Evolutionary conservation across 2,888 invertebrate genomes (phyloP).

Genomic region (Drepana falcataria): DNA sequence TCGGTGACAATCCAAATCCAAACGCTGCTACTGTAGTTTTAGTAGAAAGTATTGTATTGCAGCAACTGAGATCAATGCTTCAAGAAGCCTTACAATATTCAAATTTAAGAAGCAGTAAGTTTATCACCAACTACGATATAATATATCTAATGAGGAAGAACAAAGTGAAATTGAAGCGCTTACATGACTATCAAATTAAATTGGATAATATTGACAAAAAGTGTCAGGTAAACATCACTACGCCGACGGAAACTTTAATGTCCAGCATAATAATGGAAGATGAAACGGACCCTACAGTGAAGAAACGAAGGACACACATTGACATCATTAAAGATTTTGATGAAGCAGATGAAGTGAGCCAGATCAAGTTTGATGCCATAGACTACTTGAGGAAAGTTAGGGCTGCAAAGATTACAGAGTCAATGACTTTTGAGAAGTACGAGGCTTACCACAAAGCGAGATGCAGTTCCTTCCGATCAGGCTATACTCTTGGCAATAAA

Average conservation of each 20-base stretch:
- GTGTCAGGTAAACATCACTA: conserved; percentile 30
- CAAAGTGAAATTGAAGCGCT: conserved; percentile 85
- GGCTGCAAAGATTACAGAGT: conserved; percentile 76
- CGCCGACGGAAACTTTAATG: conserved; percentile 39
- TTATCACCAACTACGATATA: conserved; percentile 81
- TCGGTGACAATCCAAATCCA: conserved; percentile 92
- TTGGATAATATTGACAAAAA: conserved; percentile 69
- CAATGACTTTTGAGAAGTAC: conserved; percentile 80
- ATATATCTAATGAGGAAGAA: conserved; percentile 91
- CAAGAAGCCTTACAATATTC: conserved; percentile 85
- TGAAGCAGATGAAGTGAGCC: conserved; percentile 76
- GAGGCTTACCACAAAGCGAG: conserved; percentile 89
- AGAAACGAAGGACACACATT: conserved; percentile 63
- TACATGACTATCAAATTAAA: conserved; percentile 85
- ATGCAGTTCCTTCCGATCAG: conserved; percentile 82
- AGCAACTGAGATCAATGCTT: conserved; percentile 88
- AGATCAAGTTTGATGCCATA: conserved; percentile 74
- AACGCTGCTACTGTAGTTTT: conserved; percentile 89
- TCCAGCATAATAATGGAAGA: conserved; percentile 64
- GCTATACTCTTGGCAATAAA: conserved; percentile 64
- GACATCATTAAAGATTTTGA: conserved; percentile 75
- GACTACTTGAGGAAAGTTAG: conserved; percentile 79
- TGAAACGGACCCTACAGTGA: conserved; percentile 70
- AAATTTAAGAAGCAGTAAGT: conserved; percentile 80
- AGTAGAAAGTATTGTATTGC: conserved; percentile 89